These are phyloP conservation scores for Camelus bactrianus DNA, from an alignment of 2,113 vertebrate genomes.

Conservation along the genomic window DNA sequence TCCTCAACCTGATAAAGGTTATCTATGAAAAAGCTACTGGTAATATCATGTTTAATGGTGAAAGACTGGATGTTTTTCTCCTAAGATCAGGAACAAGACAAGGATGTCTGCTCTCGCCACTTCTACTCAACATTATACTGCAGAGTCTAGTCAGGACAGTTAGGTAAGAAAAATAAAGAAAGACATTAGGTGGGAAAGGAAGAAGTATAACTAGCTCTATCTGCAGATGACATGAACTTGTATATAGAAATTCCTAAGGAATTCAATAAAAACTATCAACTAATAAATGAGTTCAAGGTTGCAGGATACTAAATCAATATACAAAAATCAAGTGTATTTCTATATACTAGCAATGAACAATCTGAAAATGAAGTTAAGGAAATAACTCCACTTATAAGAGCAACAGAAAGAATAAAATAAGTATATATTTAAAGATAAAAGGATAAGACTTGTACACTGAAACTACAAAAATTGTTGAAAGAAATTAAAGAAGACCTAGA, in stretches of 20 bases:
- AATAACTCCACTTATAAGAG: background rate
- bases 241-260: background rate
- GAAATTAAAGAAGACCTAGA: background rate
- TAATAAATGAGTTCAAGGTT: background rate
- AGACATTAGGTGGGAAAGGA: background rate
- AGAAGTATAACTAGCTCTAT: background rate
- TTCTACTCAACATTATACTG: background rate
- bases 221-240: background rate
- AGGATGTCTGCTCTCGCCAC: background rate
- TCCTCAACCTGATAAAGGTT: background rate
- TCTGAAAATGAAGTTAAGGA: background rate
- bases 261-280: background rate
- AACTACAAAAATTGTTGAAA: background rate
- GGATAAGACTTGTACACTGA: background rate
- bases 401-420: background rate
- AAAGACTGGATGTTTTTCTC: background rate
- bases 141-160: background rate
- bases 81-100: background rate
- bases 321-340: background rate
- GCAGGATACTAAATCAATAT: background rate
- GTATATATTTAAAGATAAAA: background rate
- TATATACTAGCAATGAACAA: background rate
- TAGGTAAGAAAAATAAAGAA: background rate
- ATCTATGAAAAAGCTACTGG: background rate
- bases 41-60: background rate